Conservation (phyloP, 2,797 vertebrate species). For the Phalloptychus januarius region DNA sequence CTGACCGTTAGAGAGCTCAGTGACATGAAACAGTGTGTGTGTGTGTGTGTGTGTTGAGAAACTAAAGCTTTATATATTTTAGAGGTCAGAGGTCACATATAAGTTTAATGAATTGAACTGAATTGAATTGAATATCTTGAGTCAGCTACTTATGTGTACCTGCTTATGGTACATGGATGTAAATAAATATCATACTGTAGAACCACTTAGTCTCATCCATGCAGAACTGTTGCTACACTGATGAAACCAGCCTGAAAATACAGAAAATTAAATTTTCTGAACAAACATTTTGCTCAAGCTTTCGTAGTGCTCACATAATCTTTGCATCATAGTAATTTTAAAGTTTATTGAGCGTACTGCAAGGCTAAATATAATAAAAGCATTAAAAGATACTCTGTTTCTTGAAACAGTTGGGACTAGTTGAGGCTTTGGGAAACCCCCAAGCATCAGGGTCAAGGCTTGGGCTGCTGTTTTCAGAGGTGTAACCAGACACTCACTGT, state of each 20-base stretch:
- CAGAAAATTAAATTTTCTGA: constrained; percentile 16
- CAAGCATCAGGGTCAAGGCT: constrained; percentile 23
- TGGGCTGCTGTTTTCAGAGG: constrained; percentile 22
- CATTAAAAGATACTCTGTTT: constrained; percentile 14
- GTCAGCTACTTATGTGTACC: constrained; percentile 25
- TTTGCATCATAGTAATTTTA: not conserved
- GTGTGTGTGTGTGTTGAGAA: constrained; percentile 1
- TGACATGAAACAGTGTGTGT: not conserved
- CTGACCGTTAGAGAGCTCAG: constrained; percentile 28
- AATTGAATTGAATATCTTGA: not conserved
- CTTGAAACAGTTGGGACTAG: constrained; percentile 2
- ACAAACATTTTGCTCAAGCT: not conserved
- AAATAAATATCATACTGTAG: constrained; percentile 58
- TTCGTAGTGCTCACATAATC: not conserved
- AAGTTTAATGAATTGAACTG: not conserved
- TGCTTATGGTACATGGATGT: constrained; percentile 37
- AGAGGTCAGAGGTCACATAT: constrained; percentile 7
- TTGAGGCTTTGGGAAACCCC: constrained; percentile 36
- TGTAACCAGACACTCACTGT: constrained; percentile 61
- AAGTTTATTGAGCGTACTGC: not conserved
- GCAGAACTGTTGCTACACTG: constrained; percentile 67
- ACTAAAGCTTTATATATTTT: not conserved
- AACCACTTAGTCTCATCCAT: constrained; percentile 45
- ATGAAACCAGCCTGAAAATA: constrained; percentile 38
- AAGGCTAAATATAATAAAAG: not conserved